Evolutionary conservation across 1,140 invertebrate genomes (phyloP).

Genomic region (Drosophila bocqueti): DNA sequence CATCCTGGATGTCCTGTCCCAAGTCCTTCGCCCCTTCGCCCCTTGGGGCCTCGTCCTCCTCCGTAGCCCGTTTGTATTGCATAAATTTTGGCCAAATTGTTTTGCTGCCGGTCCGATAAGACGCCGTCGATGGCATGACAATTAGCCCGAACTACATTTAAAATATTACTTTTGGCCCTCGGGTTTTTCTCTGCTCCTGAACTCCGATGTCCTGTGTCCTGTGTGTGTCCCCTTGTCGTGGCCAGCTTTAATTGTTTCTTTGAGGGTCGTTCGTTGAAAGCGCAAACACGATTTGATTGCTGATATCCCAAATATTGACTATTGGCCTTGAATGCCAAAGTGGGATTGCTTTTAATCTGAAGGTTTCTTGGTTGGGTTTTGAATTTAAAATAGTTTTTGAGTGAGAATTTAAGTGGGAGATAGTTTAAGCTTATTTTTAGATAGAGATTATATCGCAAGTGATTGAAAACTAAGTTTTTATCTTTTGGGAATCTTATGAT

Average conservation of each 20-base stretch:
- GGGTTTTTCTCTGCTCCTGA: background rate
- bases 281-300: constrained; percentile 64
- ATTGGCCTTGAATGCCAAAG: constrained; percentile 28
- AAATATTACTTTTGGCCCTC: constrained; percentile 50
- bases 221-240: background rate
- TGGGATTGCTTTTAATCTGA: background rate
- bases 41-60: constrained; percentile 22
- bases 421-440: background rate
- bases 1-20: constrained; percentile 28
- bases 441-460: background rate
- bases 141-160: constrained; percentile 73
- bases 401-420: background rate
- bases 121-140: constrained; percentile 77
- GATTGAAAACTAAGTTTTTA: background rate
- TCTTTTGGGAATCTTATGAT: no score
- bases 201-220: background rate
- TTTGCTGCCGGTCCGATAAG: constrained; percentile 67
- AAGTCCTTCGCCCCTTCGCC: constrained; percentile 16
- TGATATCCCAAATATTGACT: constrained; percentile 52
- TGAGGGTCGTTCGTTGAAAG: constrained; percentile 56
- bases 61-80: constrained; percentile 57
- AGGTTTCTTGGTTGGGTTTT: background rate
- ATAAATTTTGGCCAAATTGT: constrained; percentile 76
- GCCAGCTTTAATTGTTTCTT: constrained; percentile 71
- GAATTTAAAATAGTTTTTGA: background rate